Base-by-base conservation (phyloP, 2,888 invertebrate genomes). In the Dichetophora obliterata region DNA sequence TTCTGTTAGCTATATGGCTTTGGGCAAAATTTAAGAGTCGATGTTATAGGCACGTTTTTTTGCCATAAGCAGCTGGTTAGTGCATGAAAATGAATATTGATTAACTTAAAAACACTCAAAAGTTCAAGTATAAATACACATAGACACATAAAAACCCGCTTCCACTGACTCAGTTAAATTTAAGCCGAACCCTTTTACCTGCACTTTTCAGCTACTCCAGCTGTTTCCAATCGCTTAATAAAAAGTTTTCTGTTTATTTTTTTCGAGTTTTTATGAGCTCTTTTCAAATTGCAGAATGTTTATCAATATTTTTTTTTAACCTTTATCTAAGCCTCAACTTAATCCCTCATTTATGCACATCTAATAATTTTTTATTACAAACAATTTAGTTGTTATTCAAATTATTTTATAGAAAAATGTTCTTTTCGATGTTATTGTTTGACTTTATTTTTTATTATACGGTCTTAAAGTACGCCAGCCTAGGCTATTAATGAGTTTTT, bases 1-100 rank as follows among this genome's bases (percentile, higher is more conserved):
- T 43, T 11, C 43, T 43, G 43, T 11, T 43, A 14, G 43, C 43
- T 43, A 43, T 43, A 43, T 11, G 11, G 14, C 14, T 43, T 43
- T 11, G 43, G 43, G 11, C 43, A 43, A 43, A 31, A 43, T 11
- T 43, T 43, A 43, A 43, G 43, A 43, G 11, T 43, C 43, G 14
- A 14, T 11, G 11, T 43, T 43, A 43, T 43, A 43, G 43, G 43
- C 43, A 43, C 43, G 43, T 11, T 43, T 43, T 43, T 43, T 43
- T 43, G 43, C 6, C 43, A 43, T 43, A 43, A 43, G 43, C 14
- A 43, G 43, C 14, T 43, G 27, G 59, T 59, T n/a, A 27, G 24
- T 27, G 27, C 5, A 9, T 27, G 27, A 59, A 59, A 59, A 59
- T 59, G 59, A 59, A 59, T 59, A 59, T 59, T 59, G 59, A 59